Evolutionary conservation across 2,888 invertebrate species (phyloP).

Genomic region (Coleophora flavipennella): DNA sequence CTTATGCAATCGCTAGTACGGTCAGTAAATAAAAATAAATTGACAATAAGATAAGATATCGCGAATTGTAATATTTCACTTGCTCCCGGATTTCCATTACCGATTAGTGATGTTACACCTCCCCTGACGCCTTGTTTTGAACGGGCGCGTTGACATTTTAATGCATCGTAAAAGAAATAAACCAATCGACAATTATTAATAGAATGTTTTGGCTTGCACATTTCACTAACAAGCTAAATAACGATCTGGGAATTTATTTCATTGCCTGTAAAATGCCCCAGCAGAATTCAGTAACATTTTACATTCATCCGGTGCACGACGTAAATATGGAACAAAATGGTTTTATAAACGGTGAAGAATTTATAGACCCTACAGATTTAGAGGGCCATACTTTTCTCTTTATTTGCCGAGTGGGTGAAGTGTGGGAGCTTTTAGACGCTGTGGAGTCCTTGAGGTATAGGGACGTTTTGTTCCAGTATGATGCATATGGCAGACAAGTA

Average conservation of each 20-base stretch:
- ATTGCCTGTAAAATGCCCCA: not conserved
- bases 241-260: not conserved
- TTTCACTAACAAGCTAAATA: not conserved
- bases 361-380: not conserved
- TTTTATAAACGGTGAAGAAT: too few species aligned
- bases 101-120: not conserved
- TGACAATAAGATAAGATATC: not conserved
- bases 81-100: not conserved
- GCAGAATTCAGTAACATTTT: not conserved
- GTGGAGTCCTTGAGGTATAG: not conserved
- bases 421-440: not conserved
- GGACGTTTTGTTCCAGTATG: not conserved
- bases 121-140: not conserved
- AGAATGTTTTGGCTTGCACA: too few species aligned
- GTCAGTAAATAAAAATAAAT: not conserved
- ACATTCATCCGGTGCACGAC: too few species aligned
- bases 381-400: not conserved
- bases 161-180: too few species aligned
- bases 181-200: too few species aligned
- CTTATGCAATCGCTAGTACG: too few species aligned
- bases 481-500: not conserved
- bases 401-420: not conserved
- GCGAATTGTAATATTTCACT: too few species aligned
- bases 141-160: too few species aligned
- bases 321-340: too few species aligned